Evolutionary conservation across 2,888 invertebrate species (phyloP), one percentile per base, ranked within the genome.

Genomic region (Eupithecia subumbrata): DNA sequence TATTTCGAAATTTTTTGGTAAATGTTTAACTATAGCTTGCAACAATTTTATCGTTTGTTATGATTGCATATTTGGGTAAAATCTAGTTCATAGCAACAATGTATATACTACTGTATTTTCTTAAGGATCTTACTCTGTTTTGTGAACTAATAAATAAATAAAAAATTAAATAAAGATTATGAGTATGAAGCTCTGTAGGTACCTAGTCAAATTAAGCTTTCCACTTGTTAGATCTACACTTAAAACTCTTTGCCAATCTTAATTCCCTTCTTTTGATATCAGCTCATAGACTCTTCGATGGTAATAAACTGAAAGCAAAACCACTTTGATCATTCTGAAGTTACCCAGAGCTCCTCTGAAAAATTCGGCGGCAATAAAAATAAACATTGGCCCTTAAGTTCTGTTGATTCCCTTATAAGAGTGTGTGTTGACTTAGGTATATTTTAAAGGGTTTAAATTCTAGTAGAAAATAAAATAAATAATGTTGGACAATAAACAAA

Each of bases 221-320:
- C 63, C 2, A 16, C 64, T 34, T n/a, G 66, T 67, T 11, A 3
- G 5, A 67, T 40, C 67, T 67, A 40, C 12, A 67, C 30, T 12
- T 3, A n/a, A 18, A 67, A 72, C 22, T 80, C 80, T 78, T 25
- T 76, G 76, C 0, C 22, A 5, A 76, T 76, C 72, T 79, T 78
- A 77, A 73, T 78, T 75, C 71, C 74, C 2, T 70, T 67, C 74
- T 72, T 76, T 76, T 79, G 80, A 80, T 81, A 81, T 80, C 80
- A 79, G 66, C 80, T 78, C 75, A 72, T 78, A 76, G 74, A 75
- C 76, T 76, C 69, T 74, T 72, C 67, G 70, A 76, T 72, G 45
- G 76, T 72, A 72, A 79, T 81, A 81, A 80, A 81, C 78, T 69
- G 71, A 66, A 70, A 63, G 63, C 72, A 69, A 69, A 56, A 22